Evolutionary conservation across 2,113 vertebrate genomes (phyloP).

Genomic region (Tachycineta bicolor): DNA sequence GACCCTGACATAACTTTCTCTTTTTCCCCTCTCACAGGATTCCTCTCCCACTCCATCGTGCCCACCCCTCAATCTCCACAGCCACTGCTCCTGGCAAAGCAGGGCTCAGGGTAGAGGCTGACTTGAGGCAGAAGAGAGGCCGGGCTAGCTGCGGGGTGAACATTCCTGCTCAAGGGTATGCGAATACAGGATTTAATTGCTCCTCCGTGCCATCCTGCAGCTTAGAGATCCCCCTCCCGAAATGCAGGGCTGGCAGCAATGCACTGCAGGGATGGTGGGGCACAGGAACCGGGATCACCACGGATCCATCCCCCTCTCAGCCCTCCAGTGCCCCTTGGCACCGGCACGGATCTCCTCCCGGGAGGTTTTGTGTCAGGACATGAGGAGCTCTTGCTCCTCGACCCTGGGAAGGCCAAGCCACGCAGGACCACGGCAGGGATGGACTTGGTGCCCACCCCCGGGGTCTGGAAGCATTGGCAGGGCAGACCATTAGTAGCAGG

Average conservation of each 20-base stretch:
- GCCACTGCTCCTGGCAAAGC: not conserved
- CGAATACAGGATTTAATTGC: not conserved
- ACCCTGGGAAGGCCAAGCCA: not conserved
- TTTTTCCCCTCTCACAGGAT: not conserved
- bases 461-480: not conserved
- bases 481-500: not conserved
- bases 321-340: not conserved
- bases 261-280: accelerated
- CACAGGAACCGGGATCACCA: not conserved
- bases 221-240: not conserved
- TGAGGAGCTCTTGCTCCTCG: accelerated
- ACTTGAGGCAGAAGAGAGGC: not conserved
- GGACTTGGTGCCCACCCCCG: not conserved
- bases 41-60: not conserved
- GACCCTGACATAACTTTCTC: not conserved
- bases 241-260: not conserved
- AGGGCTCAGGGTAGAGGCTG: not conserved
- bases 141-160: accelerated
- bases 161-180: not conserved
- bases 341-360: no score
- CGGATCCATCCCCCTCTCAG: accelerated
- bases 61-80: not conserved
- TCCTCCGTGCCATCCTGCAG: not conserved
- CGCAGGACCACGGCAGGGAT: accelerated
- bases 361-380: no score